Percentiles rank a stretch among this genome's conserved stretches.
phyloP scores from a whole-genome alignment of 1,140 invertebrate species.

The Anastrepha ludens region DNA sequence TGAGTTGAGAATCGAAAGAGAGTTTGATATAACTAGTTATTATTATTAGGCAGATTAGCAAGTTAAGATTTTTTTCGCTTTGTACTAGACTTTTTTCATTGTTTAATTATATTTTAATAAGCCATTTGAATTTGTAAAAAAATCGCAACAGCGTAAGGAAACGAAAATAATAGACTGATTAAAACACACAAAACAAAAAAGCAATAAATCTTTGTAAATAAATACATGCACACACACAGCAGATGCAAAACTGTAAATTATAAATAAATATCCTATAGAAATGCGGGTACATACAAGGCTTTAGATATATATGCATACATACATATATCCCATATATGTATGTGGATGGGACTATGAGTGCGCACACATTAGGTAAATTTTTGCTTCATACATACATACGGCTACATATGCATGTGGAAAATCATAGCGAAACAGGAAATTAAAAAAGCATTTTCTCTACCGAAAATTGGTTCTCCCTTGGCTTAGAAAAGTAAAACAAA shows the following conservation, averaged over 20 bases:
- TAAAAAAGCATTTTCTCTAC: too few species aligned
- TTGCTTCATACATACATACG: neutral
- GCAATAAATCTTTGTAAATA: constrained; percentile 48
- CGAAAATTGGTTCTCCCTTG: too few species aligned
- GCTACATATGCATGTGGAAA: neutral
- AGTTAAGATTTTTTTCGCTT: neutral
- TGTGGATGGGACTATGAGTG: too few species aligned
- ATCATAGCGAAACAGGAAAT: too few species aligned
- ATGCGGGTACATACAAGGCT: constrained; percentile 19
- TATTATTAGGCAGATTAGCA: neutral
- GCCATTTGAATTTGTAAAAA: constrained; percentile 47
- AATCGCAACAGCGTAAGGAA: constrained; percentile 36
- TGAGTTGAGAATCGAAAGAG: neutral
- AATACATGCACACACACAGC: neutral
- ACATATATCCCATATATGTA: neutral
- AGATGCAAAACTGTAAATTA: constrained; percentile 25
- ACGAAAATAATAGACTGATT: constrained; percentile 50
- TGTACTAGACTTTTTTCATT: constrained; percentile 3
- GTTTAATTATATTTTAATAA: neutral
- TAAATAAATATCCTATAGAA: constrained; percentile 13
- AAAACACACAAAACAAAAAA: constrained; percentile 21
- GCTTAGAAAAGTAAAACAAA: neutral
- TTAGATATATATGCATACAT: constrained; percentile 27
- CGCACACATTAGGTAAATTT: neutral
- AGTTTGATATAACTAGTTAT: constrained; percentile 28